Base-by-base conservation (phyloP, 2,797 vertebrate genomes). In the Arnoldichthys spilopterus region DNA sequence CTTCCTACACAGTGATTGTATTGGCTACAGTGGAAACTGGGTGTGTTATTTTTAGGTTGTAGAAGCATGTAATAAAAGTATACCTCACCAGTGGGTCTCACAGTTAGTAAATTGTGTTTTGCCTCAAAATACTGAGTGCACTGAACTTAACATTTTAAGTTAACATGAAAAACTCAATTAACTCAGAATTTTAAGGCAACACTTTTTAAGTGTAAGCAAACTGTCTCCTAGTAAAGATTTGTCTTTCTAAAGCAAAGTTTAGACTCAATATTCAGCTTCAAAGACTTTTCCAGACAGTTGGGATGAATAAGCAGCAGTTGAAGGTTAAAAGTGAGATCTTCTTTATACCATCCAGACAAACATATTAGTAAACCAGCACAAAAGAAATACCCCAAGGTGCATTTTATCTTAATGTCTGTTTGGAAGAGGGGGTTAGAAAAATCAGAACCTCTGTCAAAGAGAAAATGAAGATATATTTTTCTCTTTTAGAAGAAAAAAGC, bases 281-380 rank as follows among this genome's bases (percentile, higher is more conserved):
- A 80, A 74, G 32, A 24, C 40, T 32, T 58, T 64, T 63, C 2
- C 15, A 64, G 54, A 20, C 68, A 61, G 70, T 43, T 24, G 16
- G 22, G 20, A 53, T 53, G 26, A 54, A 63, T 47, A 28, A 69
- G 20, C 12, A 34, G 13, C 40, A 67, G 68, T 43, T 28, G 40
- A 72, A 82, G 66, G 76, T 79, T 81, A 81, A 78, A 86, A 77
- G 78, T 30, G 40, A 79, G 81, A 69, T 56, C 72, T 49, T 43
- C 40, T 81, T 84, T 68, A 78, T 83, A 75, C 77, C 79, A 83
- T 68, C 84, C 64, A 85, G 83, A 71, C 70, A 77, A 47, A 86
- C 69, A 78, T 76, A 84, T 90, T 86, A 85, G 77, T 69, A 85
- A 88, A 88, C 72, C 78, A 82, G 84, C 84, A 72, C 79, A 82